Evolutionary conservation across 2,888 invertebrate species (phyloP).

Genomic region (Drosophila meridionalis): DNA sequence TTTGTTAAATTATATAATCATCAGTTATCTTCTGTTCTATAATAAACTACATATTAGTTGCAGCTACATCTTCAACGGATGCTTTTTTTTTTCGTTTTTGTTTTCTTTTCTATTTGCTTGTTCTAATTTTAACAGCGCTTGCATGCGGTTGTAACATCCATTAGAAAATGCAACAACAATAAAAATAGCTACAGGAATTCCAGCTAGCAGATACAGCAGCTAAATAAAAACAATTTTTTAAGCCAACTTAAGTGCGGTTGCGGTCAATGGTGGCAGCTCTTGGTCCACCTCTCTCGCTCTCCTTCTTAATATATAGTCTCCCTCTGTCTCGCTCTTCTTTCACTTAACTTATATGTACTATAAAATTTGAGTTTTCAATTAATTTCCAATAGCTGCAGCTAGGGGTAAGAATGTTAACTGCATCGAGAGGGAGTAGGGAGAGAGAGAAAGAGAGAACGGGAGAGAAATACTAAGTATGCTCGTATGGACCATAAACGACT

Average conservation of each 20-base stretch:
- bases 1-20: background rate
- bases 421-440: background rate
- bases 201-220: conserved; percentile 57
- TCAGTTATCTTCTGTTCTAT: background rate
- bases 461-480: background rate
- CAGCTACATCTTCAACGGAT: conserved; percentile 8
- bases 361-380: conserved; percentile 75
- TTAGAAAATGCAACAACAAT: conserved; percentile 49
- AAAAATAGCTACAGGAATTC: conserved; percentile 34
- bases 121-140: conserved; percentile 58
- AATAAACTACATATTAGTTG: conserved; percentile 19
- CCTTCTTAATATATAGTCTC: background rate
- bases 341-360: conserved; percentile 39
- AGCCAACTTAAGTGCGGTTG: conserved; percentile 66
- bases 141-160: conserved; percentile 69
- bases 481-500: background rate
- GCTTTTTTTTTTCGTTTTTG: conserved; percentile 25
- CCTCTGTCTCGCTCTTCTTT: conserved; percentile 4
- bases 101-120: conserved; percentile 47
- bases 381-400: conserved; percentile 67
- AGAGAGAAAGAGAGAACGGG: background rate
- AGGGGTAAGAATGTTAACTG: conserved; percentile 30
- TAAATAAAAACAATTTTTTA: conserved; percentile 63
- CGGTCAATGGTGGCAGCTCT: conserved; percentile 41
- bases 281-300: background rate